Evolutionary conservation across 2,797 vertebrate species (phyloP), one percentile per base, ranked within the genome.

Genomic region (Cyclopterus lumpus): DNA sequence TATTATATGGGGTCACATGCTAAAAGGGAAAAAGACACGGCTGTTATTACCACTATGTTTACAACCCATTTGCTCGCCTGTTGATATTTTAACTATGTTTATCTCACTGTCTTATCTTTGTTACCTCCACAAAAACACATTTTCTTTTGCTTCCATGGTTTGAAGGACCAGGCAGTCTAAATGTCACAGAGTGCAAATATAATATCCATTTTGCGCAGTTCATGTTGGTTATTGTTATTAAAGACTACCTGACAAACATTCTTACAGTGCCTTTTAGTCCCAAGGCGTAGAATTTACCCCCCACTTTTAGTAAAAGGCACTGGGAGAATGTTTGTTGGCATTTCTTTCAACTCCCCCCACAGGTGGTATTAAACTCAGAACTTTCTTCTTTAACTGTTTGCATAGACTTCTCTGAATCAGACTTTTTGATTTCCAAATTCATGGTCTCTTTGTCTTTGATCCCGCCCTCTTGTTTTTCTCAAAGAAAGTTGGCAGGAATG

Each of bases 401-500:
- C 16, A 16, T 30, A 59, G 28, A 64, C 24, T 40, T 77, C 40
- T 46, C 5, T 22, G 51, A 11, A 12, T 67, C 14, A 4, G 18
- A 30, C 26, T 36, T 36, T 18, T 42, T 64, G 67, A 24, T 36
- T 53, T 48, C 40, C 53, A 49, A 53, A 59, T 73, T 42, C 16
- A 49, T 20, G 6, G 51, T 63, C 38, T 42, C 44, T 75, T 32
- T 24, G 18, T 58, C 36, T 79, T 73, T 57, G 24, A 53, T 79
- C 53, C 30, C 26, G n/a, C 26, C 28, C 16, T 77, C 26, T 74
- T 55, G 42, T 63, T 48, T 84, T 67, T 75, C 34, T 85, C 62
- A 80, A 65, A 75, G 75, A 74, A 63, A 71, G 65, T 80, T 84
- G 79, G 44, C 81, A 34, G 65, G 42, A 80, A 67, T 69, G 71